Base-by-base conservation (phyloP, 2,113 vertebrate species). In the Lipophrys pholis region DNA sequence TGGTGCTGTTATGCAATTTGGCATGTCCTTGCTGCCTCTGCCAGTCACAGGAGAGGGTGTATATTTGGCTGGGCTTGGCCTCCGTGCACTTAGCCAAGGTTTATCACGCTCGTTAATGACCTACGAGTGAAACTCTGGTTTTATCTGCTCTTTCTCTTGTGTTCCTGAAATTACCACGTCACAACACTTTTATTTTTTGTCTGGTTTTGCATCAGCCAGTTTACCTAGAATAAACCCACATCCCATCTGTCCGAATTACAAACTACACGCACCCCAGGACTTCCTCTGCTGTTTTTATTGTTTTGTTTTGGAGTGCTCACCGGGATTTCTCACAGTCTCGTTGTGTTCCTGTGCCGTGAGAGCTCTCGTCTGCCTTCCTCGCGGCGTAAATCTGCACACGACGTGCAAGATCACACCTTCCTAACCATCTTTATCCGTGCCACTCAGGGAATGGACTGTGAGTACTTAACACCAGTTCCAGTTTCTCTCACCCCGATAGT, bases 401-500 rank as follows among this genome's bases (percentile, higher is more conserved):
- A n/a, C 51, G 7, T 7, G 76, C 41, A 35, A 68, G 38, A 43
- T 81, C 72, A 15, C 78, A 52, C 69, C 73, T 62, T 16, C 38
- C 16, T 30, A 50, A 62, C 76, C 67, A 66, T 65, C 59, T 71
- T 80, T 69, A 60, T 72, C 53, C 16, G 0, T 1, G 51, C 36
- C 67, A 48, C 56, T 45, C 35, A 40, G 63, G 12, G 21, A 80
- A 66, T 11, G 43, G 50, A 62, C 78, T 62, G 81, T 67, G 15
- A n/a, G 59, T 58, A 49, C 78, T 88, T 81, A 21, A 78, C 78
- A 69, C 78, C 71, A 75, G 82, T 77, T 83, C 66, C 54, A 73
- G 62, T 85, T 80, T 80, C 85, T 73, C 69, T 81, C 83, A 56
- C 73, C 65, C 50, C 5, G 11, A 79, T 61, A 70, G 15, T 58